These are phyloP conservation scores for Drosophila paramelanica DNA, from an alignment of 2,888 invertebrate species.

Conservation along the genomic window DNA sequence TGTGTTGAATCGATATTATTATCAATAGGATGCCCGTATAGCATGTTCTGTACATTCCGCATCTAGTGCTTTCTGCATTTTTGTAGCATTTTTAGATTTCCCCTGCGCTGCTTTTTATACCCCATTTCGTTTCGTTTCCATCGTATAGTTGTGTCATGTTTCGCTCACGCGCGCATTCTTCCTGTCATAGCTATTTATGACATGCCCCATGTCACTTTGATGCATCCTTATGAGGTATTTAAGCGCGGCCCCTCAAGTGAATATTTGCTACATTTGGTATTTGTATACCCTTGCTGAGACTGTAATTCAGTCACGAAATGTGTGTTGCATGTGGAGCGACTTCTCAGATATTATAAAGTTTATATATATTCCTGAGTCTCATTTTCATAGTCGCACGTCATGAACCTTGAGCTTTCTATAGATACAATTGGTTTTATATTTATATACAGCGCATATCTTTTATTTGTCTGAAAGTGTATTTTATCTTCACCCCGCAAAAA, in stretches of 20 bases:
- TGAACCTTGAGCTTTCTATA: too few relatives aligned
- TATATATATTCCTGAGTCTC: too few relatives aligned
- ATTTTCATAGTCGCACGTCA: too few relatives aligned
- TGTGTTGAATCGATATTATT: not conserved
- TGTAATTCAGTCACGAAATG: not conserved
- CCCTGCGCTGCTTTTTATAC: not conserved
- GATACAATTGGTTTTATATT: not conserved
- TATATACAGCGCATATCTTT: not conserved
- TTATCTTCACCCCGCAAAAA: not conserved
- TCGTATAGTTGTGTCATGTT: conserved; percentile 1
- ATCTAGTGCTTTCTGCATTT: not conserved
- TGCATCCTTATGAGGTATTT: conserved; percentile 29
- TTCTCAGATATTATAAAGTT: too few relatives aligned
- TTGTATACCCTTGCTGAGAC: not conserved
- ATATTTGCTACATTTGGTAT: not conserved
- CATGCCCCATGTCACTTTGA: conserved; percentile 26
- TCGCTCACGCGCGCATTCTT: conserved; percentile 4
- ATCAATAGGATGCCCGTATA: not conserved
- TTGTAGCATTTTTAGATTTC: not conserved
- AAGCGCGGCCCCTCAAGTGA: conserved; percentile 7
- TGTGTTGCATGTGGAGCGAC: too few relatives aligned
- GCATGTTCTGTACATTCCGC: not conserved
- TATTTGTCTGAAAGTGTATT: not conserved
- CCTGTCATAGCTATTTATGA: conserved; percentile 27
- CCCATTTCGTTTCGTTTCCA: not conserved